Base-by-base conservation (phyloP, 2,888 invertebrate genomes). In the Dorcus hopei region DNA sequence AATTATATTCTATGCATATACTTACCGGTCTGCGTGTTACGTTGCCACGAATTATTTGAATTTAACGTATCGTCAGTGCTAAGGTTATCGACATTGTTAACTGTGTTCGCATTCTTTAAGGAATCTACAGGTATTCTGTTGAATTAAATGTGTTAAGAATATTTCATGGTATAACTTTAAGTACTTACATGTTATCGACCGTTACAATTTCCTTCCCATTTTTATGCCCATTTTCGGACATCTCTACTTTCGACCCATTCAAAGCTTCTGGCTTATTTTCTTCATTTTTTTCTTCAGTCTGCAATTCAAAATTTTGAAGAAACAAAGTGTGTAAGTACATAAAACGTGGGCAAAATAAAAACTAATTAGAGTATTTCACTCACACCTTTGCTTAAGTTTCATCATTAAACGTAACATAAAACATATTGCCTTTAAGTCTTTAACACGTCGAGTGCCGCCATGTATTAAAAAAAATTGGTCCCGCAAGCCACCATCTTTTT, bases 21-120 rank as follows among this genome's bases (percentile, higher is more conserved):
- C 68, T 67, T 61, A 70, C 71, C 69, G 57, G 74, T 77, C 70
- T 76, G 76, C 61, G 75, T 74, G 61, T 66, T 61, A 62, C 65
- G 69, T 68, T 77, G 77, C 78, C 78, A 79, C 63, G 77, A 68
- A 70, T 77, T 77, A 70, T 79, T 79, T 68, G 77, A 78, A 74
- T 78, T 78, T 71, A 78, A 69, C 58, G 77, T 75, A 72, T 78
- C 78, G 59, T 75, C 74, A 51, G 71, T 71, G 70, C 73, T 73
- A 68, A 77, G 69, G 57, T 76, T 73, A 66, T 75, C 76, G 68
- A 74, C 71, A 59, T 72, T 73, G 65, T 72, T 74, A 65, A 77
- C 75, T 64, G 74, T 75, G 68, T 78, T 78, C 63, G 78, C 77
- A 69, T 78, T 79, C 70, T 79, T 79, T 62, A 78, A 69, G 57